These are phyloP conservation scores for Sinosuthora webbiana DNA, from an alignment of 2,113 vertebrate genomes.

Conservation along the genomic window DNA sequence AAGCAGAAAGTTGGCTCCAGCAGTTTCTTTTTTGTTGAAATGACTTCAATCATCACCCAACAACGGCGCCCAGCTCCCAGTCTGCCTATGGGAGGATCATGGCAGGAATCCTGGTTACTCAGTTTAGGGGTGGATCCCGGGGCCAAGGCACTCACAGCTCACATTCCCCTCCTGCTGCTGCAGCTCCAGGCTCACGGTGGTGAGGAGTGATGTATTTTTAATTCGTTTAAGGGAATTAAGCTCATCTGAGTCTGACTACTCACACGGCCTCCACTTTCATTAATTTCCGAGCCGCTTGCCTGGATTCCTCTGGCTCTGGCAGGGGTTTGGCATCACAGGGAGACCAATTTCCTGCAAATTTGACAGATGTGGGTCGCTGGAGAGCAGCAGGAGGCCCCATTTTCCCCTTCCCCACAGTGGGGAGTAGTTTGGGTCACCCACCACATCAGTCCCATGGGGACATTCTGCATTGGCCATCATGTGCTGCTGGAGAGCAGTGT, in stretches of 20 bases:
- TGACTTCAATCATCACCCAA: fast-evolving
- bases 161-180: not conserved
- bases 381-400: not conserved
- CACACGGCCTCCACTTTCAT: not conserved
- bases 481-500: fast-evolving
- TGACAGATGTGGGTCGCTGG: not conserved
- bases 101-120: not conserved
- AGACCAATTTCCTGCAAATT: not conserved
- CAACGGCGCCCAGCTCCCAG: not conserved
- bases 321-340: not conserved
- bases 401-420: not conserved
- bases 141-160: not conserved
- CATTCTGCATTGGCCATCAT: fast-evolving
- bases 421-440: not conserved
- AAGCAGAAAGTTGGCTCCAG: not conserved
- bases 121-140: not conserved
- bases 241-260: not conserved
- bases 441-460: not conserved
- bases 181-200: fast-evolving
- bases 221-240: constrained; percentile 32
- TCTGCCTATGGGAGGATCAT: fast-evolving
- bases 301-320: constrained; percentile 1
- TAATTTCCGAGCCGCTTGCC: not conserved
- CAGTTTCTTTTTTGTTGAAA: not conserved
- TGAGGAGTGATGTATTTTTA: constrained; percentile 14